Percentiles rank a stretch among this genome's conserved stretches.
Conservation (phyloP, 2,113 vertebrate species). For the Smithornis capensis region DNA sequence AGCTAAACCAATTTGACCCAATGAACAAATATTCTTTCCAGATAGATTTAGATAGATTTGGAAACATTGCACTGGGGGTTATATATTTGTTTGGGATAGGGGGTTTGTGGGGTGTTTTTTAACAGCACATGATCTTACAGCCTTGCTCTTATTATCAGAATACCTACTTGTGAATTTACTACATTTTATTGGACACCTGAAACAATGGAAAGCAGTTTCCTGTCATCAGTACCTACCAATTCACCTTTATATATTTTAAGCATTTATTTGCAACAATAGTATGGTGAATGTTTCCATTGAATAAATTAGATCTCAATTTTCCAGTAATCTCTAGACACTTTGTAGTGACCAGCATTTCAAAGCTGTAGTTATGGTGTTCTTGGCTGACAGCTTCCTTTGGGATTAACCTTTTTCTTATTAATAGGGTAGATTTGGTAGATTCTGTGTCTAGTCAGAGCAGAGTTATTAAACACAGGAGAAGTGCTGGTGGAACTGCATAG, state of each 20-base stretch:
- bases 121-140: not conserved
- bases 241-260: not conserved
- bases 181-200: not conserved
- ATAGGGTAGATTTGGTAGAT: not conserved
- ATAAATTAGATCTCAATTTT: not conserved
- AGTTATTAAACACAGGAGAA: not conserved
- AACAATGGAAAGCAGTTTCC: not conserved
- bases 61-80: not conserved
- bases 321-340: not conserved
- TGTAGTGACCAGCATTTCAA: not conserved
- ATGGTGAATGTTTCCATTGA: not conserved
- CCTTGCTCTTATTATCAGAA: not conserved
- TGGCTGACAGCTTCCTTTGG: not conserved
- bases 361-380: not conserved
- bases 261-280: not conserved
- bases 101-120: not conserved
- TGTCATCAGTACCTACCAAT: not conserved
- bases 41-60: not conserved
- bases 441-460: not conserved
- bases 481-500: not conserved
- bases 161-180: not conserved
- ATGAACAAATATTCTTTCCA: not conserved
- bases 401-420: not conserved
- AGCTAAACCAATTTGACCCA: not conserved
- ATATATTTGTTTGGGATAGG: not conserved